Conservation (phyloP, 2,888 invertebrate species). For the Quadroppia sp. region DNA sequence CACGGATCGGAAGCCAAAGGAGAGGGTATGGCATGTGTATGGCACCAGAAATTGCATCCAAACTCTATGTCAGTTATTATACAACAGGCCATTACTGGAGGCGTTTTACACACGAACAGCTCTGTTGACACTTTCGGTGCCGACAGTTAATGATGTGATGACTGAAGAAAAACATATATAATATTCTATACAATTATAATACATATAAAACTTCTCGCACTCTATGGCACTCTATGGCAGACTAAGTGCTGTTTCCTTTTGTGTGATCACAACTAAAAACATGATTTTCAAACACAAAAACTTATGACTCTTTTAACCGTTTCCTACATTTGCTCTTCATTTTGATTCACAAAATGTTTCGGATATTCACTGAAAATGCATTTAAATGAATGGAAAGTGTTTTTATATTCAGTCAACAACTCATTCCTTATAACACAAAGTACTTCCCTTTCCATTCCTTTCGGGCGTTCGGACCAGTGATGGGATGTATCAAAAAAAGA, state of each 20-base stretch:
- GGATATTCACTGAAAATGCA: not conserved
- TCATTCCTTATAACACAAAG: not conserved
- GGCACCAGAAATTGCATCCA: conserved; percentile 15
- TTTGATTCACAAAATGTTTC: not conserved
- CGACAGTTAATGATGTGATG: conserved; percentile 26
- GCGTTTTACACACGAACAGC: not conserved
- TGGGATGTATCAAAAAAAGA: too few species aligned
- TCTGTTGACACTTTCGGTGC: conserved; percentile 18
- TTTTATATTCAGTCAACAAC: not conserved
- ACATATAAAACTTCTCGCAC: too few species aligned
- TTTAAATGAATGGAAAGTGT: not conserved
- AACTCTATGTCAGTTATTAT: not conserved
- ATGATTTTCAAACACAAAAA: not conserved
- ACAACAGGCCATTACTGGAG: not conserved
- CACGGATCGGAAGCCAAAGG: not conserved
- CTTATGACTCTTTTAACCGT: conserved; percentile 12
- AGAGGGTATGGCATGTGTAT: not conserved
- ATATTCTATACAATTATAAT: not conserved
- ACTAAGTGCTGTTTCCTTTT: conserved; percentile 1
- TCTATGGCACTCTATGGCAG: too few species aligned
- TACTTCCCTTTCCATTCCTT: too few species aligned
- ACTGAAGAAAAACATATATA: not conserved
- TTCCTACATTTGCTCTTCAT: too few species aligned
- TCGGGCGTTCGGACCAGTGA: too few species aligned
- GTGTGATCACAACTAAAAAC: not conserved